Base-by-base conservation (phyloP, 2,113 vertebrate species). In the Genyomyrus donnyi region DNA sequence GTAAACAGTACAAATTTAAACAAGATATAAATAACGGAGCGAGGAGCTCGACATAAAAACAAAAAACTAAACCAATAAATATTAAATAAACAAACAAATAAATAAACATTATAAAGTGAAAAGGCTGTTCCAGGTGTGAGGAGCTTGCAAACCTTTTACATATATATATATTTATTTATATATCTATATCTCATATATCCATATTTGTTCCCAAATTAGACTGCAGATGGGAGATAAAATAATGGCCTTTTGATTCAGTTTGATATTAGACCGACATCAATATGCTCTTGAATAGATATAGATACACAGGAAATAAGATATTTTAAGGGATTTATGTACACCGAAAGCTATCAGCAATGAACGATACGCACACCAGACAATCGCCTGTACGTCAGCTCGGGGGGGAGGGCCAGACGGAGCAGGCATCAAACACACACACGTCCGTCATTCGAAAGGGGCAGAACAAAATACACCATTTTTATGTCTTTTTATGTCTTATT, bases 281-380 rank as follows among this genome's bases (percentile, higher is more conserved):
- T 94, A 94, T 93, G 93, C 95, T 96, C 90, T 92, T 96, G 93
- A 93, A 97, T 95, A 96, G 94, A 97, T 95, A 94, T 93, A 97
- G 96, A 96, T 96, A 93, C 94, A 97, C 94, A 95, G 94, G 88
- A 93, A 96, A 95, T 95, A 87, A 86, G 93, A 92, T 95, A 93
- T 94, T 94, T 94, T 95, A 94, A 92, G 94, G 96, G 96, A 95
- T 93, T 95, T 97, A 96, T 98, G 96, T 98, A 97, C 97, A 98
- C 95, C 93, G 92, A 93, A 96, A 97, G 88, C 96, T 96, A 95
- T 96, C 94, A 93, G 93, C 92, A 94, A 94, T 95, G 96, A 97
- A 97, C 91, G 92, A 95, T 96, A 98, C 96, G 96, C 93, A 97
- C 95, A 95, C 91, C 93, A 95, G 94, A 95, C 93, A 95, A 95